Evolutionary conservation across 2,113 vertebrate species (phyloP).

Genomic region (Podilymbus podiceps): DNA sequence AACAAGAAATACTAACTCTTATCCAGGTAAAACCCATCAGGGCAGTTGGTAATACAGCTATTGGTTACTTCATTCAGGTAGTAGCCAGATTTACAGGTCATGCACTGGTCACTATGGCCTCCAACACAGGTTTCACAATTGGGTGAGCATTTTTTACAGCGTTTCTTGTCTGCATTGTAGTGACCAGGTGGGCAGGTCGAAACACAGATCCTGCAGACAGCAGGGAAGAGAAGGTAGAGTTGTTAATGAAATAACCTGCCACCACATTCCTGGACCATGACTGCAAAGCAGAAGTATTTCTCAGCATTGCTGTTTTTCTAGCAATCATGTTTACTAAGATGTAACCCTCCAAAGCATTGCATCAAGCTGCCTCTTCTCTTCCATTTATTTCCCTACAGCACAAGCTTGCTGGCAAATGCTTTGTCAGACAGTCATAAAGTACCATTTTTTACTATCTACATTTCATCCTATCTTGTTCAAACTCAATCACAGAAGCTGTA

Average conservation of each 20-base stretch:
- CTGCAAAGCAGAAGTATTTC: conserved; percentile 36
- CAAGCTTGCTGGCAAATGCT: background rate
- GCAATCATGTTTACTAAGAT: background rate
- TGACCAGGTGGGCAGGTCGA: conserved; percentile 91
- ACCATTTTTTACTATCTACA: background rate
- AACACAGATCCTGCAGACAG: conserved; percentile 87
- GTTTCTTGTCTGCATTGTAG: conserved; percentile 92
- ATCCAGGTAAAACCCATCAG: conserved; percentile 88
- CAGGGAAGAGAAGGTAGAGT: conserved; percentile 36
- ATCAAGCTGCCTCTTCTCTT: background rate
- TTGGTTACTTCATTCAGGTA: conserved; percentile 89
- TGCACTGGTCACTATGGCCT: conserved; percentile 90
- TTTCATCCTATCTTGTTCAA: background rate
- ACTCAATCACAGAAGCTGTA: background rate
- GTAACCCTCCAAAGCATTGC: background rate
- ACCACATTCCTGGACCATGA: conserved; percentile 15
- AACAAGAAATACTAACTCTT: conserved; percentile 76
- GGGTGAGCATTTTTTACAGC: conserved; percentile 94
- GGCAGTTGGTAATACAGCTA: conserved; percentile 85
- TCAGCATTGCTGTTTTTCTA: background rate
- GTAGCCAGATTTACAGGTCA: conserved; percentile 88
- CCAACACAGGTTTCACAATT: conserved; percentile 92
- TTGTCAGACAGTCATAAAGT: background rate
- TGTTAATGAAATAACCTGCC: conserved; percentile 34
- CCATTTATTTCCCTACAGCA: background rate